These are phyloP conservation scores for Montipora capricornis DNA, from an alignment of 64 coral and sea anemone species.

Conservation along the genomic window DNA sequence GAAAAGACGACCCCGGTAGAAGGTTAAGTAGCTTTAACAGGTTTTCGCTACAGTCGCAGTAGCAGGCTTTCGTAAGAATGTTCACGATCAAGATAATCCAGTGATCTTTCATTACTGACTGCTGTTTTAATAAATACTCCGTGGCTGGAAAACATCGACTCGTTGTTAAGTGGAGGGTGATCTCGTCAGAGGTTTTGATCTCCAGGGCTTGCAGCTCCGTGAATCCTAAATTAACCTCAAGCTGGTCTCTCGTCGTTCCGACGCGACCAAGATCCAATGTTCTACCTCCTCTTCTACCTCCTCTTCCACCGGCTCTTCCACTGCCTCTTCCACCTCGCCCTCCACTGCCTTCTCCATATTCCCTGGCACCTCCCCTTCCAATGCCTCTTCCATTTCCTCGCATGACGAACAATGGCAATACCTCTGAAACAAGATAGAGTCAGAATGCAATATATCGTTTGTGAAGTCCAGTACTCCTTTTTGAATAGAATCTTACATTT, in stretches of 20 bases:
- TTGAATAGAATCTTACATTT: too few species aligned
- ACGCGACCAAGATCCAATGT: not conserved
- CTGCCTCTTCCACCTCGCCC: not conserved
- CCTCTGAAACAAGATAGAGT: too few species aligned
- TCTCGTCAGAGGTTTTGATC: constrained; percentile 9
- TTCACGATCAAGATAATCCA: constrained; percentile 16
- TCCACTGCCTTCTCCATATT: not conserved
- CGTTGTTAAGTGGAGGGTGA: not conserved
- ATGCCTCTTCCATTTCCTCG: too few species aligned
- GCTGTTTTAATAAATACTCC: not conserved
- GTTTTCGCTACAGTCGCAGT: not conserved
- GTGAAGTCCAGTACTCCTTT: too few species aligned
- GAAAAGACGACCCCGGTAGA: constrained; percentile 23
- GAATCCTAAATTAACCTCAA: not conserved
- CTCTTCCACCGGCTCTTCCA: not conserved
- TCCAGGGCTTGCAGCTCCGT: not conserved
- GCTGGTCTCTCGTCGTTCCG: not conserved
- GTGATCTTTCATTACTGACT: constrained; percentile 2
- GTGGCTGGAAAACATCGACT: constrained; percentile 13
- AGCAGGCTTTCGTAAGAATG: constrained; percentile 33
- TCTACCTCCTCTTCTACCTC: not conserved
- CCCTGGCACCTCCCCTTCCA: not conserved
- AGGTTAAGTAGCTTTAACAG: constrained; percentile 34
- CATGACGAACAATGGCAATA: too few species aligned
- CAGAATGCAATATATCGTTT: too few species aligned